These are phyloP conservation scores for Nebria salina DNA, from an alignment of 2,888 invertebrate genomes.

Conservation along the genomic window DNA sequence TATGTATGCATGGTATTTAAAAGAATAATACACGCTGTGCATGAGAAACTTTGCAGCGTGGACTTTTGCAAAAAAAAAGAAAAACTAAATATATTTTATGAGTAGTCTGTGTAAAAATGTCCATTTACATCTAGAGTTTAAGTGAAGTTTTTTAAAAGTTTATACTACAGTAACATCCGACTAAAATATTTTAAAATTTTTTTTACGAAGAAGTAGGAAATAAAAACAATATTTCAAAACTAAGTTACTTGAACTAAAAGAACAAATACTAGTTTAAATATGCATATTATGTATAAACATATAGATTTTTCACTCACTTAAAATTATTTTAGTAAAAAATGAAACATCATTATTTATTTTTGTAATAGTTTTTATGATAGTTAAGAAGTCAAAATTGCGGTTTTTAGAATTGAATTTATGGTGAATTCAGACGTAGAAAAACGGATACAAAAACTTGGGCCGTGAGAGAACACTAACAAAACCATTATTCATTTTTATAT, in stretches of 20 bases:
- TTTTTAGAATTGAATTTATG: slow-evolving; percentile 29
- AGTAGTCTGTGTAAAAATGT: slow-evolving; percentile 40
- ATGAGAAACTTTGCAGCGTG: slow-evolving; percentile 25
- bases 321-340: no score
- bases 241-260: background rate
- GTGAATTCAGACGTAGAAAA: slow-evolving; percentile 12
- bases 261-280: background rate
- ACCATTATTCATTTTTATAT: slow-evolving; percentile 42
- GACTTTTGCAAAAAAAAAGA: slow-evolving; percentile 15
- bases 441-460: slow-evolving; percentile 18
- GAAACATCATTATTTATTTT: no score
- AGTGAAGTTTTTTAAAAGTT: slow-evolving; percentile 40
- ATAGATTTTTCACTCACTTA: no score
- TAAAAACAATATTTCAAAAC: background rate
- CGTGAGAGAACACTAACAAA: slow-evolving; percentile 34
- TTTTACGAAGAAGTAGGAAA: background rate
- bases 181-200: slow-evolving; percentile 18
- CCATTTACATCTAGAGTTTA: slow-evolving; percentile 39
- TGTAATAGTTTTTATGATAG: slow-evolving; percentile 29
- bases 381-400: slow-evolving; percentile 38
- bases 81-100: slow-evolving; percentile 38
- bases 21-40: slow-evolving; percentile 39
- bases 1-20: slow-evolving; percentile 32
- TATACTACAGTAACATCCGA: slow-evolving; percentile 32
- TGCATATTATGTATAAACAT: no score